Base-by-base conservation (phyloP, 2,113 vertebrate genomes). In the Girardinichthys multiradiatus region DNA sequence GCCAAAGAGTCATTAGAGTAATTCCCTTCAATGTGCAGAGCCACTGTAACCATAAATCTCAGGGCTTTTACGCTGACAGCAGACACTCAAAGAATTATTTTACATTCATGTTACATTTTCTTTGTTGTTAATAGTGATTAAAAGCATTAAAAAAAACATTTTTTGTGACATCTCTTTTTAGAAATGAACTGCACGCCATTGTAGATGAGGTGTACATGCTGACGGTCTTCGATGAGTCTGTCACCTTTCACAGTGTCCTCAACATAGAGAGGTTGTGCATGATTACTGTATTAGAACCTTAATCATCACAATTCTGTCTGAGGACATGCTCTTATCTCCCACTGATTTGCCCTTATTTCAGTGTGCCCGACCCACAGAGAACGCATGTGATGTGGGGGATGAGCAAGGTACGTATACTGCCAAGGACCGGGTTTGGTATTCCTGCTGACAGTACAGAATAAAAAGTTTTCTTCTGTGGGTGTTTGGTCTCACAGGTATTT, bases 141-240 rank as follows among this genome's bases (percentile, higher is more conserved):
- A 69, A 42, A 59, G 31, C 64, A 68, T 61, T 29, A 78, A 82
- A 70, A 51, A 68, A 14, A 58, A 13, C 31, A 59, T 19, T 54
- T 19, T 76, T 57, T 13, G n/a, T 45, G 0, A 69, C 61, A 26
- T 71, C 31, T 72, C n/a, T 77, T 35, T 79, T 70, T 79, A 99
- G 98, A 77, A 88, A 98, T 28, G 80, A 93, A 78, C 92, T 99
- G 70, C 98, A 99, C 10, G 95, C 95, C 88, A 94, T 99, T 64
- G 86, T 98, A 70, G 98, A 99, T 79, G 98, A 99, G 87, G 88
- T 99, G 82, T 99, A 98, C 93, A 98, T 99, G 98, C 94, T 99
- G 86, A 96, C 97, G 0, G 94, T 99, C 79, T 99, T 99, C 88
- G 95, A 96, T 30, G 94, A 96, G 72, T 90, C 95, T 0, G 72